These are phyloP conservation scores for Lacerta bilineata DNA, from an alignment of 2,797 vertebrate species.

Conservation along the genomic window DNA sequence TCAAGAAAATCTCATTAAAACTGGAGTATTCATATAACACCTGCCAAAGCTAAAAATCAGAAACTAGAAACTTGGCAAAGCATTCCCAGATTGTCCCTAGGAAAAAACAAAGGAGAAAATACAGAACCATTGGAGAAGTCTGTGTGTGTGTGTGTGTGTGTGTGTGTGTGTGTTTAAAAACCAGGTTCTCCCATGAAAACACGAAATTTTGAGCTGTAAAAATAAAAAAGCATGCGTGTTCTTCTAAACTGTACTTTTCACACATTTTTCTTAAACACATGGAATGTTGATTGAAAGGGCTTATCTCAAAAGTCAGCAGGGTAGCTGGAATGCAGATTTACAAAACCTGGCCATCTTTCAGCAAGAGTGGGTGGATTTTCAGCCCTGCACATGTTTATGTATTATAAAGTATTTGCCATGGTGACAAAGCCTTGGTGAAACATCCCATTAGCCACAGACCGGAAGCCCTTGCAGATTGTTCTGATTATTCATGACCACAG, in stretches of 20 bases:
- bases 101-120: slow-evolving; percentile 50
- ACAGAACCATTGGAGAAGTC: slow-evolving; percentile 42
- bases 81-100: slow-evolving; percentile 61
- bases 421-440: slow-evolving; percentile 86
- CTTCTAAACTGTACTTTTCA: slow-evolving; percentile 76
- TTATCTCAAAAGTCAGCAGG: slow-evolving; percentile 84
- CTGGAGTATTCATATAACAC: slow-evolving; percentile 52
- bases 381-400: slow-evolving; percentile 87
- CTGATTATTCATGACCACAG: slow-evolving; percentile 84
- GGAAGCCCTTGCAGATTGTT: slow-evolving; percentile 85
- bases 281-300: slow-evolving; percentile 80
- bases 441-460: slow-evolving; percentile 85
- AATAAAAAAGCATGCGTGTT: slow-evolving; percentile 68
- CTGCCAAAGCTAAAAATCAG: slow-evolving; percentile 70
- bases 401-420: slow-evolving; percentile 87
- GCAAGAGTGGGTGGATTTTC: slow-evolving; percentile 86
- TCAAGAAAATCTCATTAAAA: slow-evolving; percentile 63
- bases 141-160: slow-evolving; percentile 7
- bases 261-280: slow-evolving; percentile 79
- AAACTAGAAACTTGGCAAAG: slow-evolving; percentile 69
- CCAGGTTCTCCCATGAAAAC: slow-evolving; percentile 64
- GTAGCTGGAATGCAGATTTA: slow-evolving; percentile 84
- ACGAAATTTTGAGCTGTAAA: slow-evolving; percentile 67
- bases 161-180: slow-evolving; percentile 57
- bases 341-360: slow-evolving; percentile 86